Conservation (phyloP, 1,140 invertebrate species). For the Harpegnathos saltator region DNA sequence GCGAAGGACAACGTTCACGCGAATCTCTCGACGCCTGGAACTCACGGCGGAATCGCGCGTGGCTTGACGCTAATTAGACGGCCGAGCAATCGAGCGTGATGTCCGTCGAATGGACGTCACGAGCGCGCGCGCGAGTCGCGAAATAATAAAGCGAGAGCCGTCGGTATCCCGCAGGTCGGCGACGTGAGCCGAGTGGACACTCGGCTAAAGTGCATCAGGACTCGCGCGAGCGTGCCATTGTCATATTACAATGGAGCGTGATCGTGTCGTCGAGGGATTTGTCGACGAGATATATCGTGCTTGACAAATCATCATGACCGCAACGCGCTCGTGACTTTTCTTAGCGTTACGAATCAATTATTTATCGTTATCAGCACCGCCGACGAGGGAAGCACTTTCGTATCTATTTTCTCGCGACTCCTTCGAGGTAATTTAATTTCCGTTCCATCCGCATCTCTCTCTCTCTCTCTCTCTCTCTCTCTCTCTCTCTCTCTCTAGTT, state of each 20-base stretch:
- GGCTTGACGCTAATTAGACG: conserved; percentile 72
- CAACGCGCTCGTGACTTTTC: conserved; percentile 4
- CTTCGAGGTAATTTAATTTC: no score
- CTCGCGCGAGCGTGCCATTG: conserved; percentile 37
- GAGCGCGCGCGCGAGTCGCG: conserved; percentile 21
- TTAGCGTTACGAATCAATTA: neutral
- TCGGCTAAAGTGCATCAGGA: conserved; percentile 49
- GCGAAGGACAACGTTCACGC: conserved; percentile 32
- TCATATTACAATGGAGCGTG: conserved; percentile 50
- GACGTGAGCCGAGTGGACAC: conserved; percentile 37
- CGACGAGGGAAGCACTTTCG: no score
- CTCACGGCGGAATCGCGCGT: conserved; percentile 50
- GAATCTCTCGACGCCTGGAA: conserved; percentile 58
- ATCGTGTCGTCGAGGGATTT: conserved; percentile 25
- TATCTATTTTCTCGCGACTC: no score
- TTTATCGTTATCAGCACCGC: neutral
- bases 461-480: no score
- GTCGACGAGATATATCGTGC: conserved; percentile 24
- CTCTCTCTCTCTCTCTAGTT: neutral
- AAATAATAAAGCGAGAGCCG: conserved; percentile 58
- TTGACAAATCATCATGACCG: conserved; percentile 28
- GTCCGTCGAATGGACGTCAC: conserved; percentile 57
- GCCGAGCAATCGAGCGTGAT: conserved; percentile 63
- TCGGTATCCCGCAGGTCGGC: conserved; percentile 32
- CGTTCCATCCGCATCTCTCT: no score